Conservation (phyloP, 2,797 vertebrate species). For the Myiotriccus ornatus region DNA sequence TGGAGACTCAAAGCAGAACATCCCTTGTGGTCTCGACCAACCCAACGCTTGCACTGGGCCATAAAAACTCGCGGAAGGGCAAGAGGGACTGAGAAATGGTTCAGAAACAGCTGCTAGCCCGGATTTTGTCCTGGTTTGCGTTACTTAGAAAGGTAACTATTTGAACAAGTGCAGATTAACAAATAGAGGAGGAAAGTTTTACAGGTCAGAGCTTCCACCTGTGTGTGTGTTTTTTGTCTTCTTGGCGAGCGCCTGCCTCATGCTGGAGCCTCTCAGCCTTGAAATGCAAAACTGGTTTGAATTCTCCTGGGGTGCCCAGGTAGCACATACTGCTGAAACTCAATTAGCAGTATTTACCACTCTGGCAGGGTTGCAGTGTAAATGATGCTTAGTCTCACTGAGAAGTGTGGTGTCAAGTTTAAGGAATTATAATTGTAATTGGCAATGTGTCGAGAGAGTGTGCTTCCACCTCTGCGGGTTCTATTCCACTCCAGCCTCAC, state of each 20-base stretch:
- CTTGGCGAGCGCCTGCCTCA: fast-evolving
- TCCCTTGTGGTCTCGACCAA: not conserved
- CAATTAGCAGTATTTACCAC: conserved; percentile 20
- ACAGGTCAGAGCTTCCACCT: not conserved
- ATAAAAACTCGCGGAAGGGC: not conserved
- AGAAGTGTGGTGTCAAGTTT: not conserved
- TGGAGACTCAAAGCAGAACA: not conserved
- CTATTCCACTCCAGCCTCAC: not conserved
- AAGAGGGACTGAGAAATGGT: not conserved
- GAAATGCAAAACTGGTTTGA: conserved; percentile 29
- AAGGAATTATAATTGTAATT: not conserved
- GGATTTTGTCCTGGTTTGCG: not conserved
- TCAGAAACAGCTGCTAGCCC: not conserved
- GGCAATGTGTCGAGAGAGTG: fast-evolving
- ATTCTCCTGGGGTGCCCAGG: conserved; percentile 3
- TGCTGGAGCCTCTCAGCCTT: conserved; percentile 16
- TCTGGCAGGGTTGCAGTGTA: conserved; percentile 26
- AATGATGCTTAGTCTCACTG: not conserved
- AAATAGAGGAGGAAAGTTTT: not conserved
- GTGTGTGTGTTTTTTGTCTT: not conserved
- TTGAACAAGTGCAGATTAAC: not conserved
- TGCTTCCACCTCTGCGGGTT: fast-evolving
- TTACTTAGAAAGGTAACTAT: not conserved
- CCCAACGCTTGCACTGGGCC: fast-evolving
- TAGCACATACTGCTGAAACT: not conserved